phyloP scores from a whole-genome alignment of 2,888 invertebrate species.

The Gortyna flavago region DNA sequence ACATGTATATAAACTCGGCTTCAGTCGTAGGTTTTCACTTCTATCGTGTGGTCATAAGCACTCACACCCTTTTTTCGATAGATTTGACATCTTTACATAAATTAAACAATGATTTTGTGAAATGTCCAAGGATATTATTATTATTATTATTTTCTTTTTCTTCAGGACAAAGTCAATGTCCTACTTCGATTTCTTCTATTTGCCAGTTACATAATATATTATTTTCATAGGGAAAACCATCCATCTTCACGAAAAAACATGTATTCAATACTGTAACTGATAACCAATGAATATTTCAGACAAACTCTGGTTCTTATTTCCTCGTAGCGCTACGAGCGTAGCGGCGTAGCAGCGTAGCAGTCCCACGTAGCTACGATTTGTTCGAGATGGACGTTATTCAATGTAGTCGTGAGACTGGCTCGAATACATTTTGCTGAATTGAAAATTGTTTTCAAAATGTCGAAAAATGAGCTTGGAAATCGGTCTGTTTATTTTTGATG shows the following conservation, averaged over 20 bases:
- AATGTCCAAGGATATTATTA: too few relatives aligned
- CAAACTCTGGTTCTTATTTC: constrained; percentile 26
- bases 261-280: constrained; percentile 48
- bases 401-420: constrained; percentile 23
- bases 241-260: constrained; percentile 50
- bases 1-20: too few relatives aligned
- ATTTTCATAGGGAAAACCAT: constrained; percentile 27
- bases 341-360: constrained; percentile 56
- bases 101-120: not conserved
- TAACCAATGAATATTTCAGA: constrained; percentile 59
- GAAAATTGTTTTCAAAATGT: constrained; percentile 29
- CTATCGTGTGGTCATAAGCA: not conserved
- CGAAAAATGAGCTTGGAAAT: constrained; percentile 2
- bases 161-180: not conserved
- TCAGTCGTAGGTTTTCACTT: not conserved
- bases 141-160: too few relatives aligned
- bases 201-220: not conserved
- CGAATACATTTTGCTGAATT: constrained; percentile 43
- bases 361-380: constrained; percentile 58
- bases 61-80: not conserved
- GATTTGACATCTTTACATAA: not conserved
- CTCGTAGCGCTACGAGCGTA: constrained; percentile 55
- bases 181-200: not conserved
- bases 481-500: not conserved
- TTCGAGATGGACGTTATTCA: constrained; percentile 44